These are phyloP conservation scores for Standfussiana lucernea DNA, from an alignment of 2,888 invertebrate genomes.

Conservation along the genomic window DNA sequence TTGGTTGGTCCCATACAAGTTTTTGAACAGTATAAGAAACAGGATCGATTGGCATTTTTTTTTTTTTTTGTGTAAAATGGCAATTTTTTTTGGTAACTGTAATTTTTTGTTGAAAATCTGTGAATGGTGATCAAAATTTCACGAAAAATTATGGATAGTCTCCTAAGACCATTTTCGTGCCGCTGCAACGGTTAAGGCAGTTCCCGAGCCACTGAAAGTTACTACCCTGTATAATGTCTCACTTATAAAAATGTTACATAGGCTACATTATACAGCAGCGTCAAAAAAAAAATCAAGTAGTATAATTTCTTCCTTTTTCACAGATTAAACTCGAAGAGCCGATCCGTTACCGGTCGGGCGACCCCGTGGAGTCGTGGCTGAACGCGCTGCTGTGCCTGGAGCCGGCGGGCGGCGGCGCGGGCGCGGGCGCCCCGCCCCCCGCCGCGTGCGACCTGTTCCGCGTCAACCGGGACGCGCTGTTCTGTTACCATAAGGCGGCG, in stretches of 20 bases:
- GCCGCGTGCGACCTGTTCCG: conserved; percentile 97
- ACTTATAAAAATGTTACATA: too few relatives aligned
- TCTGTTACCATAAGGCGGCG: conserved; percentile 98
- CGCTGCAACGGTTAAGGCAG: too few relatives aligned
- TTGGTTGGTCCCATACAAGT: too few relatives aligned
- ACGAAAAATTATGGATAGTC: too few relatives aligned
- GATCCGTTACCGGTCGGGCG: conserved; percentile 97
- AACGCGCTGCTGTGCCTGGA: conserved; percentile 97
- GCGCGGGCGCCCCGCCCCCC: conserved; percentile 97
- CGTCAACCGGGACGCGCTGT: conserved; percentile 96
- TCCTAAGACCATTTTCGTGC: too few relatives aligned
- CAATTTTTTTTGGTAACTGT: too few relatives aligned
- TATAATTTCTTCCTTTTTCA: background rate
- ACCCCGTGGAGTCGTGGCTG: conserved; percentile 97
- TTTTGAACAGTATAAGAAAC: too few relatives aligned
- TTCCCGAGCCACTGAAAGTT: too few relatives aligned
- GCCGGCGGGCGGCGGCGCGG: conserved; percentile 92
- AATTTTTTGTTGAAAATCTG: too few relatives aligned
- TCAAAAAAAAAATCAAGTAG: background rate
- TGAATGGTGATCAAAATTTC: too few relatives aligned
- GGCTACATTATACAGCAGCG: background rate
- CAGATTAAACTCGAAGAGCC: conserved; percentile 97
- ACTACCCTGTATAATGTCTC: background rate
- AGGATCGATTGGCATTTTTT: too few relatives aligned
- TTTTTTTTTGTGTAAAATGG: too few relatives aligned